Evolutionary conservation across 2,113 vertebrate species (phyloP).

Genomic region (Tachycineta bicolor): DNA sequence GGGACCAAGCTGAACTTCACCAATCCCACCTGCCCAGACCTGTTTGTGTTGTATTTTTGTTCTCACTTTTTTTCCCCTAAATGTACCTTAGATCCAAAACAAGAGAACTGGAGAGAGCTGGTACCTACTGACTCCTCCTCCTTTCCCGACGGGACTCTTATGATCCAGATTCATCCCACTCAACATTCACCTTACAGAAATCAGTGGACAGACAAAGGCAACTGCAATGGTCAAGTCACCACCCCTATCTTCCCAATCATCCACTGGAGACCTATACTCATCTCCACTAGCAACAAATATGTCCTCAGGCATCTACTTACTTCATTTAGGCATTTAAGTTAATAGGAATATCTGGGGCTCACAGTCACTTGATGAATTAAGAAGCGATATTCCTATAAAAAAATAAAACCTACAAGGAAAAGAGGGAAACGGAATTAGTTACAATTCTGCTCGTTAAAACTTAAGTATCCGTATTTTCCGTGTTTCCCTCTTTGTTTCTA

Average conservation of each 20-base stretch:
- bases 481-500: slow-evolving; percentile 3
- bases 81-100: background rate
- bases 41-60: background rate
- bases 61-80: background rate
- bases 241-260: background rate
- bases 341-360: background rate
- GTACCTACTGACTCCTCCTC: background rate
- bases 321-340: background rate
- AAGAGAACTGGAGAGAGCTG: background rate
- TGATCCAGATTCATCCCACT: background rate
- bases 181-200: background rate
- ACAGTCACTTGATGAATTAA: background rate
- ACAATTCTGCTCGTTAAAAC: background rate
- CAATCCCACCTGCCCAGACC: background rate
- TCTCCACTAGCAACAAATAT: background rate
- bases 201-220: background rate
- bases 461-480: background rate
- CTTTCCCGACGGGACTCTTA: background rate
- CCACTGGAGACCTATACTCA: background rate
- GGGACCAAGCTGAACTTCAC: background rate
- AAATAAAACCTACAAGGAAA: background rate
- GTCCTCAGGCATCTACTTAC: background rate
- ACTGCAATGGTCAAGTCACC: background rate
- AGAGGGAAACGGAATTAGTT: background rate
- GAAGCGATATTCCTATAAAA: background rate